phyloP scores from a whole-genome alignment of 2,113 vertebrate genomes.

The Gallinago paraguaiae region DNA sequence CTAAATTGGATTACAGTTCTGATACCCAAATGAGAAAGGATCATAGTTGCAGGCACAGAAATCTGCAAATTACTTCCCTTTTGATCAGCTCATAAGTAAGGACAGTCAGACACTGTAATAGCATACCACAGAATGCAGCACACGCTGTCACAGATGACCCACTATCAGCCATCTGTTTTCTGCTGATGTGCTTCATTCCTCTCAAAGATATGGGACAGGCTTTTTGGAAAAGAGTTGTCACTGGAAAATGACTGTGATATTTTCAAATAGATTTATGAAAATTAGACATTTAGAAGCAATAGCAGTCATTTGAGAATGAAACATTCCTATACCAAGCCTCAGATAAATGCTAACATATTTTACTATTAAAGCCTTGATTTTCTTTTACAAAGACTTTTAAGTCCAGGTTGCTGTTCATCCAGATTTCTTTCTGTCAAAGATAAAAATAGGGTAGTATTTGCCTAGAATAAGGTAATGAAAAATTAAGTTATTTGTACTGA shows the following conservation, averaged over 20 bases:
- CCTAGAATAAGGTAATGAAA: background rate
- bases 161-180: background rate
- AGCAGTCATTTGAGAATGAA: background rate
- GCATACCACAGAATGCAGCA: background rate
- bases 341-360: background rate
- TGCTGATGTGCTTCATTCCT: slow-evolving; percentile 20
- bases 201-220: background rate
- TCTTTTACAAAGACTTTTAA: background rate
- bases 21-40: background rate
- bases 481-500: background rate
- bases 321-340: background rate
- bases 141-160: background rate
- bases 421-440: background rate
- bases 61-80: background rate
- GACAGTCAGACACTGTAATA: background rate
- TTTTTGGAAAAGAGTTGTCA: background rate
- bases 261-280: slow-evolving; percentile 23
- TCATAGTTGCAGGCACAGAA: background rate
- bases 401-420: background rate
- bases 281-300: background rate
- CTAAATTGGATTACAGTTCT: background rate
- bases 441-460: background rate
- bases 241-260: background rate
- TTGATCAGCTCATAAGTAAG: background rate
- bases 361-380: background rate